These are phyloP conservation scores for Nebria brevicollis DNA, from an alignment of 2,888 invertebrate species.

Conservation along the genomic window DNA sequence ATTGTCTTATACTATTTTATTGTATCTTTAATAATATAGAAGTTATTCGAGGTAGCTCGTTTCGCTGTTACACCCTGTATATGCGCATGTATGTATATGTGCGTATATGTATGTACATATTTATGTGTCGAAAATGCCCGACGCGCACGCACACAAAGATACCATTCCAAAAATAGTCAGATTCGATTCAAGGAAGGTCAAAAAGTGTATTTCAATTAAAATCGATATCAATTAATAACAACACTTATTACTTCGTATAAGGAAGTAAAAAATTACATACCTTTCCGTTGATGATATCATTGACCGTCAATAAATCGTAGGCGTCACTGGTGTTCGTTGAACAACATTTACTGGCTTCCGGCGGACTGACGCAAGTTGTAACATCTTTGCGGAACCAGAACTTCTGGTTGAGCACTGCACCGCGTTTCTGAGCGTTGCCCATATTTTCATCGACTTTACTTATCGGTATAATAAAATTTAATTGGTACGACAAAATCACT, in stretches of 20 bases:
- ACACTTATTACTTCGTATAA: no score
- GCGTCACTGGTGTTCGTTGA: slow-evolving; percentile 61
- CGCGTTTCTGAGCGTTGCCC: slow-evolving; percentile 91
- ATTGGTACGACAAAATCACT: slow-evolving; percentile 94
- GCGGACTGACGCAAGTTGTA: slow-evolving; percentile 64
- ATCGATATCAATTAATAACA: no score
- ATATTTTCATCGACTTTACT: slow-evolving; percentile 98
- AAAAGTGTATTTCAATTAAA: neutral
- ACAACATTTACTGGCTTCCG: slow-evolving; percentile 60
- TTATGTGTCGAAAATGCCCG: no score
- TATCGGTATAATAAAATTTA: slow-evolving; percentile 97
- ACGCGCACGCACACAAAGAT: neutral
- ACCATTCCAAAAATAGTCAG: neutral
- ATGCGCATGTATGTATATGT: no score
- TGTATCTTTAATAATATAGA: no score
- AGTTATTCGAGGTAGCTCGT: no score
- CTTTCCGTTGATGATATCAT: slow-evolving; percentile 98
- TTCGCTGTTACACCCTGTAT: no score
- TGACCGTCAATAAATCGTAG: slow-evolving; percentile 85
- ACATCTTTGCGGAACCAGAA: slow-evolving; percentile 95
- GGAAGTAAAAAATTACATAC: slow-evolving; percentile 59
- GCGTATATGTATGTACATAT: no score
- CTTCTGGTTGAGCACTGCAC: slow-evolving; percentile 83
- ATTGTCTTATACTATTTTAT: no score
- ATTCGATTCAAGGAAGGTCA: neutral